phyloP scores from a whole-genome alignment of 1,140 invertebrate species.

The Tetraneura akinire region DNA sequence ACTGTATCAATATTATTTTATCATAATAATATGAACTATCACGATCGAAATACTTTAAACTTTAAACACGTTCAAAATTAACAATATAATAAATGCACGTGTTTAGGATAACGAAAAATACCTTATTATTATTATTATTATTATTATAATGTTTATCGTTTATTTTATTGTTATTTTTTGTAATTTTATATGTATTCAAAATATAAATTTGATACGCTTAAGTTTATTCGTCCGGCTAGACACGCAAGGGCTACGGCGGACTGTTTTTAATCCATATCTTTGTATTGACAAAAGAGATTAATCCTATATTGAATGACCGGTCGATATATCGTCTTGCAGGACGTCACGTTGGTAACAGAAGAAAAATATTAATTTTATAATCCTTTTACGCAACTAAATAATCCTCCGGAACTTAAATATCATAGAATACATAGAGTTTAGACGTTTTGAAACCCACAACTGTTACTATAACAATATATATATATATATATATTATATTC shows the following conservation, averaged over 20 bases:
- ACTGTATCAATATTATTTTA: too few species aligned
- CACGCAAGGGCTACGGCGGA: background rate
- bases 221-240: slow-evolving; percentile 37
- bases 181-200: background rate
- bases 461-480: slow-evolving; percentile 16
- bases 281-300: slow-evolving; percentile 50
- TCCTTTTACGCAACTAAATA: slow-evolving; percentile 29
- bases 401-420: slow-evolving; percentile 31
- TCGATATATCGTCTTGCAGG: slow-evolving; percentile 49
- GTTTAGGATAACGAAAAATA: too few species aligned
- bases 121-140: background rate
- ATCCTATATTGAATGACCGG: slow-evolving; percentile 44
- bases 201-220: slow-evolving; percentile 31
- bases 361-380: slow-evolving; percentile 46
- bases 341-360: slow-evolving; percentile 19
- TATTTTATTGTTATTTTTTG: too few species aligned
- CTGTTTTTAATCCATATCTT: slow-evolving; percentile 36
- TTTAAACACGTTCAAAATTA: too few species aligned
- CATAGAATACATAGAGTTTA: slow-evolving; percentile 30
- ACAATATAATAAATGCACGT: too few species aligned
- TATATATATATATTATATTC: too few species aligned
- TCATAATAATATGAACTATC: too few species aligned
- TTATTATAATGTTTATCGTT: background rate
- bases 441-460: slow-evolving; percentile 7
- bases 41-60: too few species aligned